A percentile compares a stretch with the other conserved stretches of the same genome.
Conservation (phyloP, 1,140 invertebrate species). For the Parapsyche elsis region DNA sequence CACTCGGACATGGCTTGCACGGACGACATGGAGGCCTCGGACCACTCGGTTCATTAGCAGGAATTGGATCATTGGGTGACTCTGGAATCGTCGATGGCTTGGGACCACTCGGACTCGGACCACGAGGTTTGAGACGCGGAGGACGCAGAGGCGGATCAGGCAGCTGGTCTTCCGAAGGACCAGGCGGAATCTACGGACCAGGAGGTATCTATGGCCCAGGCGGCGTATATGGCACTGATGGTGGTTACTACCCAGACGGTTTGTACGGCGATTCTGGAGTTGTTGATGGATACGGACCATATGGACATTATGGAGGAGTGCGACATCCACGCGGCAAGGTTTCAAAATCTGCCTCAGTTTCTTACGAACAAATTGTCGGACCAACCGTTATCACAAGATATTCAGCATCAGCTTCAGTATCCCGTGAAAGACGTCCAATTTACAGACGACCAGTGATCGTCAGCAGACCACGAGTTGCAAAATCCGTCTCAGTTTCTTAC, state of each 20-base stretch:
- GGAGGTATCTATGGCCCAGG: conserved; percentile 4
- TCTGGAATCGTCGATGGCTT: neutral
- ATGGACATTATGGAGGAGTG: conserved; percentile 2
- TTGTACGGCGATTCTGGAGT: conserved; percentile 12
- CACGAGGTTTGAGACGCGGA: conserved; percentile 2
- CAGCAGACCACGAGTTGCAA: neutral
- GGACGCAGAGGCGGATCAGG: conserved; percentile 4
- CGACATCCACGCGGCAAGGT: neutral
- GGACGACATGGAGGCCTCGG: conserved; percentile 15
- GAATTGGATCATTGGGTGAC: too few relatives aligned
- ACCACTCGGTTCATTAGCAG: conserved; percentile 6
- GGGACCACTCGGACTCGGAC: conserved; percentile 14
- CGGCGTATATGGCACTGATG: neutral
- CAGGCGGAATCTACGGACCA: conserved; percentile 3
- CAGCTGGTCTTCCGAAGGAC: neutral
- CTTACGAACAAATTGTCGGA: neutral
- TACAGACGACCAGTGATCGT: neutral
- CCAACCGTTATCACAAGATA: neutral
- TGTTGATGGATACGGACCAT: neutral
- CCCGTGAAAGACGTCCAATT: conserved; percentile 1
- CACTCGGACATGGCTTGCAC: conserved; percentile 21
- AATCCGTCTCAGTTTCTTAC: conserved; percentile 11
- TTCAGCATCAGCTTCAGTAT: conserved; percentile 16
- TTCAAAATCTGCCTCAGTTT: neutral
- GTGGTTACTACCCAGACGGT: neutral